Percentiles rank a stretch among this genome's conserved stretches.
Evolutionary conservation across 2,888 invertebrate species (phyloP).

Genomic region (Schizotus pectinicornis): DNA sequence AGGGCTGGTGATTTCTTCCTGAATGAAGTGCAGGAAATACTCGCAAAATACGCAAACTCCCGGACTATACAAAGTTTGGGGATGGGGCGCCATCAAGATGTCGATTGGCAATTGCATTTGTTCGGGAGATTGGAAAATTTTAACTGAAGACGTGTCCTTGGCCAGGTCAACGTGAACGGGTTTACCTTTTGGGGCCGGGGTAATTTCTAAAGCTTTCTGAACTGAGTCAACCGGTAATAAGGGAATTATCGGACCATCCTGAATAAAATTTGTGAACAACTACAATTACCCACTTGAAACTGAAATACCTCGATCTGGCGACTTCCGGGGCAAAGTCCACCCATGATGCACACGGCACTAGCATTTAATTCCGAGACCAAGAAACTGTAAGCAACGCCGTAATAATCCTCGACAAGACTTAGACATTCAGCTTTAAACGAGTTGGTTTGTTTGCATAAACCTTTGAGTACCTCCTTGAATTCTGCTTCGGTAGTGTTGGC

Average conservation of each 20-base stretch:
- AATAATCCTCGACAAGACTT: slow-evolving; percentile 80
- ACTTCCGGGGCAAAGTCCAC: slow-evolving; percentile 68
- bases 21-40: slow-evolving; percentile 80
- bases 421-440: slow-evolving; percentile 77
- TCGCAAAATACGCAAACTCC: slow-evolving; percentile 79
- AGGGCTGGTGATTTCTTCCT: slow-evolving; percentile 73
- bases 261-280: neutral
- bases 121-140: slow-evolving; percentile 40
- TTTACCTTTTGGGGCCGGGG: slow-evolving; percentile 22
- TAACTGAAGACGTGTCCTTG: slow-evolving; percentile 25
- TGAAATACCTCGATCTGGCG: no score
- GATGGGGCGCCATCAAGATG: slow-evolving; percentile 55
- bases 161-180: slow-evolving; percentile 30
- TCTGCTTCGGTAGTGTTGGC: slow-evolving; percentile 86
- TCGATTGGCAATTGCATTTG: slow-evolving; percentile 62
- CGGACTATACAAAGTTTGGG: slow-evolving; percentile 55
- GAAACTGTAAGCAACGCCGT: slow-evolving; percentile 73
- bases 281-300: neutral
- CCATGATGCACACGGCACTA: slow-evolving; percentile 71
- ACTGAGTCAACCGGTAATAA: slow-evolving; percentile 63
- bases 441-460: slow-evolving; percentile 81
- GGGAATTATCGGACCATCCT: slow-evolving; percentile 64
- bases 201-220: slow-evolving; percentile 54
- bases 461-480: slow-evolving; percentile 77
- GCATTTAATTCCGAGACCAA: slow-evolving; percentile 73